A percentile compares a stretch with the other conserved stretches of the same genome.
phyloP scores from a whole-genome alignment of 1,140 invertebrate species.

The Lerema accius region DNA sequence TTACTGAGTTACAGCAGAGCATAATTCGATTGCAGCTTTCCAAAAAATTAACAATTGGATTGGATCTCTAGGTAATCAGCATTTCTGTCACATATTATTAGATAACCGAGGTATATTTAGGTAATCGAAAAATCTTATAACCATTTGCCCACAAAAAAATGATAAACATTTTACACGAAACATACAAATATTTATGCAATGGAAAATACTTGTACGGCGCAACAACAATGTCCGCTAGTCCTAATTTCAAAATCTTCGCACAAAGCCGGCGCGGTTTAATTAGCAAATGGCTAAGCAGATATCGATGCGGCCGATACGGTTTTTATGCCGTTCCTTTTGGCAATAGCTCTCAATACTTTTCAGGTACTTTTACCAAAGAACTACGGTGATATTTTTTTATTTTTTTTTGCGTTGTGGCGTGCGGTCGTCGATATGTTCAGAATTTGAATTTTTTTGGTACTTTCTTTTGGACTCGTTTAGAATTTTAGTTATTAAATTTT shows the following conservation, averaged over 20 bases:
- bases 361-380: conserved; percentile 20
- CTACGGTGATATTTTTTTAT: conserved; percentile 1
- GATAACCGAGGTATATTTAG: too few relatives aligned
- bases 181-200: not conserved
- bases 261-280: conserved; percentile 22
- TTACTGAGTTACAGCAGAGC: too few relatives aligned
- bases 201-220: not conserved
- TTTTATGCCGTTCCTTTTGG: conserved; percentile 19
- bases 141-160: too few relatives aligned
- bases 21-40: too few relatives aligned
- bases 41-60: too few relatives aligned
- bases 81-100: too few relatives aligned
- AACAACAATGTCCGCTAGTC: not conserved
- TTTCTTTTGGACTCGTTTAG: too few relatives aligned
- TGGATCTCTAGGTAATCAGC: too few relatives aligned
- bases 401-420: not conserved
- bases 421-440: not conserved
- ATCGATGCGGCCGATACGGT: conserved; percentile 12
- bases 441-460: too few relatives aligned
- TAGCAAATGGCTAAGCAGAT: conserved; percentile 27
- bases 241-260: conserved; percentile 8
- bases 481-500: too few relatives aligned
- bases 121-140: too few relatives aligned
- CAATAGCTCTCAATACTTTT: conserved; percentile 8
- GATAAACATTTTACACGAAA: too few relatives aligned